These are phyloP conservation scores for Vicugna pacos DNA, from an alignment of 2,113 vertebrate genomes.

Conservation along the genomic window DNA sequence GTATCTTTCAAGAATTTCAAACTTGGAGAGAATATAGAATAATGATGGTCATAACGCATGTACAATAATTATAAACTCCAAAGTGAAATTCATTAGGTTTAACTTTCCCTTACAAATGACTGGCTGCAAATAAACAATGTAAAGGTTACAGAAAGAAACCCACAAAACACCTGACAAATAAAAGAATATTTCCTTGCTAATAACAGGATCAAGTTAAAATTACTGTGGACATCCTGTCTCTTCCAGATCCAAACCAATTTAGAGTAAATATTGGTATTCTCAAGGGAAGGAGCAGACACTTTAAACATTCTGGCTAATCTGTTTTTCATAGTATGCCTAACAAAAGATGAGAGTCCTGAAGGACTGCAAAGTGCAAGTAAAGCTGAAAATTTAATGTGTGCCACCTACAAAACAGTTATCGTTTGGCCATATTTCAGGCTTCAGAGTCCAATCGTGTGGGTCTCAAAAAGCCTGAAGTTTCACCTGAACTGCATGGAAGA, in stretches of 20 bases:
- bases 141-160: not conserved
- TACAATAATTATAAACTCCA: slow-evolving; percentile 25
- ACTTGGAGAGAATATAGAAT: not conserved
- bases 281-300: not conserved
- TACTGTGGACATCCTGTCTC: not conserved
- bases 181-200: not conserved
- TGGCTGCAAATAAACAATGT: not conserved
- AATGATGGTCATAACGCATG: not conserved
- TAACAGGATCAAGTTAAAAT: slow-evolving; percentile 8
- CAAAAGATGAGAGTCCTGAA: not conserved
- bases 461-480: not conserved
- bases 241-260: not conserved
- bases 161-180: not conserved
- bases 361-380: not conserved
- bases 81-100: slow-evolving; percentile 21
- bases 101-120: slow-evolving; percentile 14
- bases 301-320: not conserved
- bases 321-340: not conserved
- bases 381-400: not conserved
- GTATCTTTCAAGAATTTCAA: not conserved
- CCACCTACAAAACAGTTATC: not conserved
- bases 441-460: not conserved
- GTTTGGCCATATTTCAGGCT: not conserved
- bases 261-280: not conserved
- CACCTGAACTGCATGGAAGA: not conserved